These are phyloP conservation scores for Lepidonotus clava DNA, from an alignment of 2,888 invertebrate genomes.

Conservation along the genomic window DNA sequence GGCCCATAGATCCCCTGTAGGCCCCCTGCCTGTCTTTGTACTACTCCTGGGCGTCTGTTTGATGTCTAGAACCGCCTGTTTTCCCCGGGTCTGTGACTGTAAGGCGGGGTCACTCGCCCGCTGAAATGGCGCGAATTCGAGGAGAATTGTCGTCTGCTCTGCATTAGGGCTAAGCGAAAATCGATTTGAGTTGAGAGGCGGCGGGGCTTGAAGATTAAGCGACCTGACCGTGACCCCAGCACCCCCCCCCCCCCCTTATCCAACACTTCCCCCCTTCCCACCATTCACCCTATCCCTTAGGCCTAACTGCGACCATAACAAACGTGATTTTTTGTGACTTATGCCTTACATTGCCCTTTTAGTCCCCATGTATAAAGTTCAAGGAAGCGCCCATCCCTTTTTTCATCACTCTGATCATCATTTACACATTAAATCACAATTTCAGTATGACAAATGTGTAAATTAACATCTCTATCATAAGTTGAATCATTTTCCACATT, in stretches of 20 bases:
- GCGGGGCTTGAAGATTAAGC: constrained; percentile 12
- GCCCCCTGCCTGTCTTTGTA: too few species aligned
- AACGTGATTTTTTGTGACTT: too few species aligned
- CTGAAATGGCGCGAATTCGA: not conserved
- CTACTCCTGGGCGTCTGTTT: not conserved
- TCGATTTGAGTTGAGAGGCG: not conserved
- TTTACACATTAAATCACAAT: too few species aligned
- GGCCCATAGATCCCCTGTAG: too few species aligned
- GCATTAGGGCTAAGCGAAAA: constrained; percentile 31
- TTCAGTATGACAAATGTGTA: too few species aligned
- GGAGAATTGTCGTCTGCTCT: constrained; percentile 13
- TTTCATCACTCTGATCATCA: too few species aligned
- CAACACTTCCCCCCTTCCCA: not conserved
- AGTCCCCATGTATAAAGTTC: too few species aligned
- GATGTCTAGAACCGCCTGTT: not conserved
- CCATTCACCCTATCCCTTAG: not conserved
- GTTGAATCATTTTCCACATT: too few species aligned
- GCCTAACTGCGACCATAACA: constrained; percentile 6
- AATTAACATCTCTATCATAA: too few species aligned
- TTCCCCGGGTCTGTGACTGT: not conserved
- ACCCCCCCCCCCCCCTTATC: too few species aligned
- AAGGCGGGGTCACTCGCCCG: not conserved
- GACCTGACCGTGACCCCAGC: not conserved
- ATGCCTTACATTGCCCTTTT: too few species aligned
- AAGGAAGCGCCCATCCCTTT: too few species aligned